These are phyloP conservation scores for Tipula unca DNA, from an alignment of 2,888 invertebrate genomes.

Conservation along the genomic window DNA sequence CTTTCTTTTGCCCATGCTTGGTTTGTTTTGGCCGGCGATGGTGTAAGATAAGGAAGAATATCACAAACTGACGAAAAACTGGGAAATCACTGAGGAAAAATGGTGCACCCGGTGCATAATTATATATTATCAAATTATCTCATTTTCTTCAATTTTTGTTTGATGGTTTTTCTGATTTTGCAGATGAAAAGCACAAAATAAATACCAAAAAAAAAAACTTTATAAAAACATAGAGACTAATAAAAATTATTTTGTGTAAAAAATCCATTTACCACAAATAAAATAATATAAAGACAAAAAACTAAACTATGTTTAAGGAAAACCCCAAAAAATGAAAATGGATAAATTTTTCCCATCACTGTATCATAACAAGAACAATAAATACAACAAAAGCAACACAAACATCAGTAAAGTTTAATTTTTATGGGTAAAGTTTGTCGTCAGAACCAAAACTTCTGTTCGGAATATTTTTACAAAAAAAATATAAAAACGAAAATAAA, in stretches of 20 bases:
- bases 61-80: no score
- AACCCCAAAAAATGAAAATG: background rate
- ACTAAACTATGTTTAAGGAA: background rate
- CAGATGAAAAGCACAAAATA: background rate
- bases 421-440: conserved; percentile 17
- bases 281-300: background rate
- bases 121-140: background rate
- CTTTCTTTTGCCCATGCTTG: no score
- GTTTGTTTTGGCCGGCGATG: no score
- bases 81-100: background rate
- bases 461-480: background rate
- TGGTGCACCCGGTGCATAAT: background rate
- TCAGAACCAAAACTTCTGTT: background rate
- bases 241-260: background rate
- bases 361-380: background rate
- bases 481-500: background rate
- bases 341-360: background rate
- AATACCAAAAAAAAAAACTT: background rate
- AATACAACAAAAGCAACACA: background rate
- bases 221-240: background rate
- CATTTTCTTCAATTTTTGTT: background rate
- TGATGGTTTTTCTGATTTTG: background rate
- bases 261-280: background rate
- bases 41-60: no score
- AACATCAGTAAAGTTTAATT: conserved; percentile 15